Evolutionary conservation across 2,113 vertebrate genomes (phyloP), one percentile per base, ranked within the genome.

Genomic region (Tautogolabrus adspersus): DNA sequence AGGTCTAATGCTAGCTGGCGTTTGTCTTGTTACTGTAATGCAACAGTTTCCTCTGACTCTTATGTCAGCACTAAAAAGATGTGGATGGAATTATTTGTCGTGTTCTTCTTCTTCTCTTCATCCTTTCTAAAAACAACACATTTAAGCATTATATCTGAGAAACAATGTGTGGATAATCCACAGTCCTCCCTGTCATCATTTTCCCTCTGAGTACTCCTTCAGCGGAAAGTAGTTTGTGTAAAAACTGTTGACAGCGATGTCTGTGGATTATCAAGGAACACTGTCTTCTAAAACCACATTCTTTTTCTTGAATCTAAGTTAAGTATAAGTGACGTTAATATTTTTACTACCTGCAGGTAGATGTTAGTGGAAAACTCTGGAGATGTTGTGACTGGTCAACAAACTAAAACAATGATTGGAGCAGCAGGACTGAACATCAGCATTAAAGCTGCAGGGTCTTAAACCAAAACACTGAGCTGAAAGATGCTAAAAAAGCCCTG

Each of bases 181-280:
- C 63, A 77, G 51, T 67, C 19, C n/a, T 46, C 16, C 0, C 38
- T 56, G 80, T 71, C 72, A 47, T 57, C 56, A 44, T 26, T 67
- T 67, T 40, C 18, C 44, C 9, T 6, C 26, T 10, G 2, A 62
- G 40, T 34, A 30, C 18, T 69, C 67, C 37, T 63, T 49, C n/a
- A 46, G 9, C 5, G 7, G 19, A 66, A 57, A 62, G 40, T 62
- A 42, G 21, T 15, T 30, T 15, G 42, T n/a, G 37, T 77, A 6
- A 77, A 65, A 68, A 58, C 51, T 58, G 74, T 66, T 78, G 74
- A 75, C 74, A 74, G 65, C 0, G 40, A 66, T 11, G 59, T 73
- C 78, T 58, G 78, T 44, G 65, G 74, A 66, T 61, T 58, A 70
- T 66, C 65, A 61, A 54, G n/a, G 9, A 46, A 23, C 46, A 46